phyloP scores from a whole-genome alignment of 2,888 invertebrate genomes.

The Formica aserva region DNA sequence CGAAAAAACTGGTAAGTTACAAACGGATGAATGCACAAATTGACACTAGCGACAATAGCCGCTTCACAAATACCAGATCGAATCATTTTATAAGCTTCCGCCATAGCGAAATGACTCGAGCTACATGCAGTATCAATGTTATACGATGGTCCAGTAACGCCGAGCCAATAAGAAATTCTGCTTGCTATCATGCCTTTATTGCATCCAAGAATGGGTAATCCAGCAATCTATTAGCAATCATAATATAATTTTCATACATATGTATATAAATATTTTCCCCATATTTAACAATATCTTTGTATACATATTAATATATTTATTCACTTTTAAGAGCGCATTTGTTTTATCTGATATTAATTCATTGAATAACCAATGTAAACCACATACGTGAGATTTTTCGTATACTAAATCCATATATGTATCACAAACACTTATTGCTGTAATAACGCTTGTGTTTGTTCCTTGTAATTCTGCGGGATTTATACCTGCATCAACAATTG shows the following conservation, averaged over 20 bases:
- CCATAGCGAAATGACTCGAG: too few relatives aligned
- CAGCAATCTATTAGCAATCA: background rate
- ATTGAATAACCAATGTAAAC: background rate
- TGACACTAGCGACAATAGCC: too few relatives aligned
- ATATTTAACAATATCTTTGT: background rate
- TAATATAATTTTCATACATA: background rate
- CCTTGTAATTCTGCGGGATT: conserved; percentile 88
- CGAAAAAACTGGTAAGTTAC: too few relatives aligned
- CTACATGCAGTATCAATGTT: too few relatives aligned
- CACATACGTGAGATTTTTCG: background rate
- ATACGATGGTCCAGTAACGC: background rate
- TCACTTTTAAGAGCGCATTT: background rate
- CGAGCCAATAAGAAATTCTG: background rate
- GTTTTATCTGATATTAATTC: background rate
- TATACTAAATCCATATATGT: conserved; percentile 85
- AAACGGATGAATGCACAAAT: too few relatives aligned
- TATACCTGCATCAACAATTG: conserved; percentile 86
- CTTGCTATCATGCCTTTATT: background rate
- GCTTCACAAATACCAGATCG: too few relatives aligned
- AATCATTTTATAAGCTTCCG: too few relatives aligned
- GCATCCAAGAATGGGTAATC: background rate
- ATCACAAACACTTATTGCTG: conserved; percentile 90
- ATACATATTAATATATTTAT: background rate
- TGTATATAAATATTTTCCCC: background rate
- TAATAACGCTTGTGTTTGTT: conserved; percentile 87